Evolutionary conservation across 2,113 vertebrate genomes (phyloP).

Genomic region (Hyaena hyaena): DNA sequence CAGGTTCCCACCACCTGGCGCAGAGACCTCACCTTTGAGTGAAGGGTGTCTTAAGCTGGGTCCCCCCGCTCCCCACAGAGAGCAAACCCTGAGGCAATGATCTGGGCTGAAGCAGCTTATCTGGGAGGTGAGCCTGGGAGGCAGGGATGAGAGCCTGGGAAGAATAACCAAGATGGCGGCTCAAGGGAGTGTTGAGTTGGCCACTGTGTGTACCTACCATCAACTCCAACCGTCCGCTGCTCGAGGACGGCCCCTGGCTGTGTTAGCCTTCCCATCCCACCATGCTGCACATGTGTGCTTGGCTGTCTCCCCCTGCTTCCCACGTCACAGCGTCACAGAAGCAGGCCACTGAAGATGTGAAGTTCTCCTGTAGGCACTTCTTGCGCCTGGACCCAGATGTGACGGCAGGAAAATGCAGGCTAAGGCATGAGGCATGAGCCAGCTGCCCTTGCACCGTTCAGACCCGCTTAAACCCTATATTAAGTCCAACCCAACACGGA

Average conservation of each 20-base stretch:
- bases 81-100: neutral
- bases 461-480: neutral
- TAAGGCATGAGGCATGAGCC: neutral
- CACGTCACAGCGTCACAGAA: neutral
- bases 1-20: neutral
- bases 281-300: too few relatives aligned
- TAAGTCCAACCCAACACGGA: rapidly evolving
- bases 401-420: neutral
- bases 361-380: too few relatives aligned
- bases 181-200: neutral
- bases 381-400: neutral
- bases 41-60: neutral
- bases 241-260: neutral
- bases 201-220: too few relatives aligned
- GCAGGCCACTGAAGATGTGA: neutral
- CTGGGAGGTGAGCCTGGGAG: neutral
- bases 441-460: neutral
- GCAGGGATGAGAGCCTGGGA: too few relatives aligned
- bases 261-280: rapidly evolving
- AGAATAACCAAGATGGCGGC: rapidly evolving
- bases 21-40: rapidly evolving
- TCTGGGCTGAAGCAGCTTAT: rapidly evolving
- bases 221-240: rapidly evolving
- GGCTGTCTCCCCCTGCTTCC: neutral
- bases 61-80: neutral